Percentiles rank a stretch among this genome's conserved stretches.
phyloP scores from a whole-genome alignment of 2,888 invertebrate species.

The Tachystola acroxantha region DNA sequence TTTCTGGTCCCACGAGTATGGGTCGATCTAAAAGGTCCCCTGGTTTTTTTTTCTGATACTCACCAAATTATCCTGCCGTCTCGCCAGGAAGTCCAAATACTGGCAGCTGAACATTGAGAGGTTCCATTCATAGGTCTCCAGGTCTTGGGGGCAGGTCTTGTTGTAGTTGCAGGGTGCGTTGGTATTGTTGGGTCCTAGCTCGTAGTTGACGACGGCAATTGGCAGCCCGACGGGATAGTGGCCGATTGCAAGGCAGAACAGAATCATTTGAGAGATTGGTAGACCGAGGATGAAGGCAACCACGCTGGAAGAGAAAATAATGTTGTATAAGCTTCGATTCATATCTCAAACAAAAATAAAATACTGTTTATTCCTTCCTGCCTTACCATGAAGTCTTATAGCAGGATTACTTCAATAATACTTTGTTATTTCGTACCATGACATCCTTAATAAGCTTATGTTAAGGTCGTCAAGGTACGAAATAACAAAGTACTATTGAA shows the following conservation, averaged over 20 bases:
- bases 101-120: slow-evolving; percentile 85
- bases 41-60: too few relatives aligned
- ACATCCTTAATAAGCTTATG: too few relatives aligned
- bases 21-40: too few relatives aligned
- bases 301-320: slow-evolving; percentile 69
- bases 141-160: slow-evolving; percentile 73
- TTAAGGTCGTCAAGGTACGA: too few relatives aligned
- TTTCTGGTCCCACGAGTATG: too few relatives aligned
- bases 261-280: slow-evolving; percentile 90
- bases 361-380: too few relatives aligned
- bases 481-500: too few relatives aligned
- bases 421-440: too few relatives aligned
- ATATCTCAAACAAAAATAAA: too few relatives aligned
- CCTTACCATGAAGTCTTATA: too few relatives aligned
- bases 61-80: slow-evolving; percentile 82
- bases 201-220: slow-evolving; percentile 89
- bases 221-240: slow-evolving; percentile 88
- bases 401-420: too few relatives aligned
- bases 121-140: slow-evolving; percentile 66
- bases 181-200: slow-evolving; percentile 75
- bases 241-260: slow-evolving; percentile 94
- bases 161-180: slow-evolving; percentile 65
- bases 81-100: slow-evolving; percentile 84
- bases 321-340: too few relatives aligned
- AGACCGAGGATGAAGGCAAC: slow-evolving; percentile 91